Percentiles rank a stretch among this genome's conserved stretches.
Conservation (phyloP, 37 sponge, comb jelly and placozoan genomes). For the Diacarnus erythraeanus region DNA sequence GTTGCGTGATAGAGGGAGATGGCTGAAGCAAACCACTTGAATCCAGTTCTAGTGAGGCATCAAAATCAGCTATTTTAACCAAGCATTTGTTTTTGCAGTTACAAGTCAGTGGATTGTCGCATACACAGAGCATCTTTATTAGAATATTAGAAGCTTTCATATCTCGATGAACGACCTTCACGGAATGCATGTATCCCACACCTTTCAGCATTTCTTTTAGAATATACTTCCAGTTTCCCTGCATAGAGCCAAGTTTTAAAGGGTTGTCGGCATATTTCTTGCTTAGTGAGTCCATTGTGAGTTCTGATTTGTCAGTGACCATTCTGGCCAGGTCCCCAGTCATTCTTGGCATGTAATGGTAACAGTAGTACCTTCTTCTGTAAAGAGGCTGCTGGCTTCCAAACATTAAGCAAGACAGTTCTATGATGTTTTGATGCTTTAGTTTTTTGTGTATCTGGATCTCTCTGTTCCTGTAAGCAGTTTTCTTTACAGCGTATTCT, state of each 20-base stretch:
- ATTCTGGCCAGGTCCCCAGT: conserved; percentile 3
- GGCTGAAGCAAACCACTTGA: not conserved
- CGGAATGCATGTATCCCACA: not conserved
- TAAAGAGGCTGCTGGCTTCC: not conserved
- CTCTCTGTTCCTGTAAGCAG: not conserved
- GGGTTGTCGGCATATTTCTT: not conserved
- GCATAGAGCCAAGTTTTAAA: not conserved
- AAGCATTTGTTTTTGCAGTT: conserved; percentile 14
- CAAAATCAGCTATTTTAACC: conserved; percentile 42
- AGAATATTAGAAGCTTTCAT: conserved; percentile 40
- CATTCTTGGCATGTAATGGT: not conserved
- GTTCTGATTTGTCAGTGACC: not conserved
- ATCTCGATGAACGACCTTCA: conserved; percentile 34
- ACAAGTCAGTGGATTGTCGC: conserved; percentile 18
- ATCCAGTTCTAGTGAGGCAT: conserved; percentile 43
- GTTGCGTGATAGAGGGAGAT: not conserved
- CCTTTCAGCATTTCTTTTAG: not conserved
- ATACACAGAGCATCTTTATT: conserved; percentile 13
- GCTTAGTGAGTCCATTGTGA: not conserved
- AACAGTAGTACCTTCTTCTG: not conserved
- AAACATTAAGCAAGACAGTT: not conserved
- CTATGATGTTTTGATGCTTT: not conserved
- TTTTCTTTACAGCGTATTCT: not conserved
- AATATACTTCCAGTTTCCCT: not conserved
- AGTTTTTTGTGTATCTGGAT: not conserved